Conservation (phyloP, 2,797 vertebrate genomes). For the Semotilus atromaculatus region DNA sequence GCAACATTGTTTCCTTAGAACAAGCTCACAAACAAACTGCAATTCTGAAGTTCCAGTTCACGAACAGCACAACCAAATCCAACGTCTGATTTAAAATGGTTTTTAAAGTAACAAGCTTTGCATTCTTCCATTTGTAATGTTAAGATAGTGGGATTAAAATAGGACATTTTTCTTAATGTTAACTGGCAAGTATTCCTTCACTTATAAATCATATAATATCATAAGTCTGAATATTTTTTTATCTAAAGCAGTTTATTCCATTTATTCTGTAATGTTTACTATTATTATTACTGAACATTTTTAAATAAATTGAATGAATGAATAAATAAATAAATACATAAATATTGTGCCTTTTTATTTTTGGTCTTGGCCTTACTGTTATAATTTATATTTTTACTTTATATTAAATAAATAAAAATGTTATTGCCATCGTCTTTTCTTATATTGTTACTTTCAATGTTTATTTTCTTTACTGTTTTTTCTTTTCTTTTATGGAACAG, state of each 20-base stretch:
- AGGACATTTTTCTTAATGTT: neutral
- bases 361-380: neutral
- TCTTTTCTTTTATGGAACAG: too few species aligned
- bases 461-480: neutral
- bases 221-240: neutral
- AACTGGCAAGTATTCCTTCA: neutral
- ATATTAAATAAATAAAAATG: neutral
- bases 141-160: neutral
- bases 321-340: neutral
- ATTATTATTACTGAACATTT: neutral
- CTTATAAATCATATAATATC: neutral
- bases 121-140: neutral
- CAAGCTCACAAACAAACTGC: neutral
- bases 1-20: conserved; percentile 3
- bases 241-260: neutral
- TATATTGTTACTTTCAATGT: neutral
- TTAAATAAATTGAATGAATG: too few species aligned
- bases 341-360: neutral
- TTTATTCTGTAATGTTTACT: neutral
- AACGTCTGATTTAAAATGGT: neutral
- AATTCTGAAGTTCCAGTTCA: neutral
- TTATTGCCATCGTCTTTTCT: neutral
- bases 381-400: neutral
- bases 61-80: neutral
- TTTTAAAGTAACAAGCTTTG: neutral